Evolutionary conservation across 2,113 vertebrate species (phyloP).

Genomic region (Gavialis gangeticus): DNA sequence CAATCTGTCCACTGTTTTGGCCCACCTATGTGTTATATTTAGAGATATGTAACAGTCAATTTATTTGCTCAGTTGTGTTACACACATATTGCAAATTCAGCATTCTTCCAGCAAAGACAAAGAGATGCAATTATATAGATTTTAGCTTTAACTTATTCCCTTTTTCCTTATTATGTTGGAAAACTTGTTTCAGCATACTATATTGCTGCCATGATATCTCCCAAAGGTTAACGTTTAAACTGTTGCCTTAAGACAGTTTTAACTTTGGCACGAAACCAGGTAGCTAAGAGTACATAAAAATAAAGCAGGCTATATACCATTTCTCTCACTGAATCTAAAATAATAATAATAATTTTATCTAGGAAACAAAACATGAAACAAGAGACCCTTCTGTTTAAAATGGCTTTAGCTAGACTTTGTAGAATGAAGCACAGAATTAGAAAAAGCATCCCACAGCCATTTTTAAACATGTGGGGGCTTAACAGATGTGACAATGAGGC

Average conservation of each 20-base stretch:
- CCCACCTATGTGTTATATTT: constrained; percentile 38
- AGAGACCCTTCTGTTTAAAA: background rate
- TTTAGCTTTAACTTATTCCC: constrained; percentile 34
- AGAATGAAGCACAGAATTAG: no score
- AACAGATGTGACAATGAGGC: no score
- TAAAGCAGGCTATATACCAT: constrained; percentile 22
- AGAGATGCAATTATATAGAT: constrained; percentile 56
- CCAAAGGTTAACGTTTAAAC: constrained; percentile 42
- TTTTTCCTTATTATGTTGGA: constrained; percentile 36
- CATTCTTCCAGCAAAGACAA: constrained; percentile 36
- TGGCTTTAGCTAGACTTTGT: no score
- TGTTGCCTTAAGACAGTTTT: constrained; percentile 31
- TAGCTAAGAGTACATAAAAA: constrained; percentile 31
- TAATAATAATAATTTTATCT: background rate
- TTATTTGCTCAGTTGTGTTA: constrained; percentile 25
- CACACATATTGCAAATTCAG: constrained; percentile 35
- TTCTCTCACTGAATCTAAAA: constrained; percentile 8
- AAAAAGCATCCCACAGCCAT: no score
- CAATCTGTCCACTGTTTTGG: constrained; percentile 17
- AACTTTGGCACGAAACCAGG: constrained; percentile 51
- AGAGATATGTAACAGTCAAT: constrained; percentile 35
- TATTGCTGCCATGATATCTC: constrained; percentile 32
- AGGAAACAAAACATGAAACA: constrained; percentile 17
- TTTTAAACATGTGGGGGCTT: no score
- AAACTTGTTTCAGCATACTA: constrained; percentile 50